phyloP scores from a whole-genome alignment of 2,797 vertebrate genomes.

The Ceyx erithaca region DNA sequence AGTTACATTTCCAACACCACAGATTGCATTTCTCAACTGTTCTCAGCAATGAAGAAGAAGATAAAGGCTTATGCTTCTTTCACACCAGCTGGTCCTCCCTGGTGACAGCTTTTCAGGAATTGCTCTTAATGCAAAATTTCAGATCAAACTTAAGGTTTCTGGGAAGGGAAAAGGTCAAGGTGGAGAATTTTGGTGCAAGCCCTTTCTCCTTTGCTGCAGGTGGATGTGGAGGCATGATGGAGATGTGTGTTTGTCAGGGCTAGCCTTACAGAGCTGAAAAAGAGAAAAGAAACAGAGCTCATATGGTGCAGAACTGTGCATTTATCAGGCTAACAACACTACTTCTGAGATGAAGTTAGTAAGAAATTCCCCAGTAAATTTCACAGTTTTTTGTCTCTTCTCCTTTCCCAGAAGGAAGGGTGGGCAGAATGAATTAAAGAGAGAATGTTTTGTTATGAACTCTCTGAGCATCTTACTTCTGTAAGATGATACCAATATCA shows the following conservation, averaged over 20 bases:
- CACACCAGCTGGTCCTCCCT: neutral
- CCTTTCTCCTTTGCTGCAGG: neutral
- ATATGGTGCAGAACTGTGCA: neutral
- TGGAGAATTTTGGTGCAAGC: neutral
- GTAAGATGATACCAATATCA: neutral
- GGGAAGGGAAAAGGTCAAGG: neutral
- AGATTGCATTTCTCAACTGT: neutral
- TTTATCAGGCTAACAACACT: neutral
- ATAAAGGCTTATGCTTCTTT: neutral
- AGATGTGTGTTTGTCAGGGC: neutral
- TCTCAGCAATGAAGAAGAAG: neutral
- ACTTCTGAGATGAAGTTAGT: neutral
- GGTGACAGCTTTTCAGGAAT: neutral
- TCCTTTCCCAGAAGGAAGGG: neutral
- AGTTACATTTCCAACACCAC: neutral
- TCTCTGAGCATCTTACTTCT: neutral
- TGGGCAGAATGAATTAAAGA: neutral
- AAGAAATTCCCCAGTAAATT: neutral
- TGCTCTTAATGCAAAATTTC: neutral
- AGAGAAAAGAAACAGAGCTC: neutral
- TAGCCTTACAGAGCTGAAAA: neutral
- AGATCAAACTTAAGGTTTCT: neutral
- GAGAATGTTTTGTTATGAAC: neutral
- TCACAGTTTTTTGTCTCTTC: neutral
- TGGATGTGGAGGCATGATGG: neutral